phyloP scores from a whole-genome alignment of 2,888 invertebrate genomes.

The Perdita meconis region DNA sequence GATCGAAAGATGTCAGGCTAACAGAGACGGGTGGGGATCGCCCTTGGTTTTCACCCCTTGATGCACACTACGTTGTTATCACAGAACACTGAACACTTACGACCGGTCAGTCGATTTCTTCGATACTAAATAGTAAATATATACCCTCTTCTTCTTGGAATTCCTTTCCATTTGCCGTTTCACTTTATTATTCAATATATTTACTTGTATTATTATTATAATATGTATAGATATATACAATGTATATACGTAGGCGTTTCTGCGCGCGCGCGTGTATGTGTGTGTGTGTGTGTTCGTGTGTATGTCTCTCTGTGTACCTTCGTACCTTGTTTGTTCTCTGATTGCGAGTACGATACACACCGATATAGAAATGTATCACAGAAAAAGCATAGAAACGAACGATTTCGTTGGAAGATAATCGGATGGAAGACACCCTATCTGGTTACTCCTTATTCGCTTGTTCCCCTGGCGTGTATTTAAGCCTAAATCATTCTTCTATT shows the following conservation, averaged over 20 bases:
- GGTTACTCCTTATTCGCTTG: slow-evolving; percentile 59
- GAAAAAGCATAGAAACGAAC: slow-evolving; percentile 41
- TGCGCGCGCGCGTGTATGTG: not conserved
- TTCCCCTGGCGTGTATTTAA: slow-evolving; percentile 64
- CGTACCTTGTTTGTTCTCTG: not conserved
- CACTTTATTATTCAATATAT: slow-evolving; percentile 19
- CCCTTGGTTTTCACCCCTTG: slow-evolving; percentile 47
- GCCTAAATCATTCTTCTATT: slow-evolving; percentile 70
- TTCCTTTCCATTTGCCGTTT: slow-evolving; percentile 51
- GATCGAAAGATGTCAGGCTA: slow-evolving; percentile 32
- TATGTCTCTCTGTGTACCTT: too few species aligned
- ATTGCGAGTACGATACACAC: slow-evolving; percentile 30
- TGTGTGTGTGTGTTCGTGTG: too few species aligned
- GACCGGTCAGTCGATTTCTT: slow-evolving; percentile 40
- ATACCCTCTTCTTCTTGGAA: slow-evolving; percentile 45
- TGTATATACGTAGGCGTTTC: not conserved
- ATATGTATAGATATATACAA: not conserved
- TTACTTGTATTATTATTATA: slow-evolving; percentile 2
- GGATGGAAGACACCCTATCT: slow-evolving; percentile 54
- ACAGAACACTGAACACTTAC: slow-evolving; percentile 67
- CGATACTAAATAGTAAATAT: slow-evolving; percentile 46
- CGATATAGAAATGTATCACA: slow-evolving; percentile 62
- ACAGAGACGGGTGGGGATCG: slow-evolving; percentile 32
- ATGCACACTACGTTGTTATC: slow-evolving; percentile 55
- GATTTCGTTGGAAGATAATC: slow-evolving; percentile 48